These are phyloP conservation scores for Asarcornis scutulata DNA, from an alignment of 2,113 vertebrate species.

Conservation along the genomic window DNA sequence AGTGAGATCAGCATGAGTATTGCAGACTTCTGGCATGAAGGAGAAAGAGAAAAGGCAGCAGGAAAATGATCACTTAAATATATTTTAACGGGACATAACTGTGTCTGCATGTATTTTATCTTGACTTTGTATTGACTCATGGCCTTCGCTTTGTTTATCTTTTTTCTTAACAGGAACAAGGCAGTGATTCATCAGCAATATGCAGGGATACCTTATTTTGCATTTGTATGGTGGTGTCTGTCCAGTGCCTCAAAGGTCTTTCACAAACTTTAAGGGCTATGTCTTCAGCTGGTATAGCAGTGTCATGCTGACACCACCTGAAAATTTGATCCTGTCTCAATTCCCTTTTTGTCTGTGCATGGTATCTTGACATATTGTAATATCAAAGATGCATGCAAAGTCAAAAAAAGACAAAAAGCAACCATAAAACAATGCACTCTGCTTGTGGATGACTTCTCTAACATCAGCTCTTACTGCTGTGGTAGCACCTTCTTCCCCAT, in stretches of 20 bases:
- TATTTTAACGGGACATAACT: not conserved
- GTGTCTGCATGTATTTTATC: not conserved
- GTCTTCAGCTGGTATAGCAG: not conserved
- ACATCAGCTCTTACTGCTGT: not conserved
- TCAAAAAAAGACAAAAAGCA: not conserved
- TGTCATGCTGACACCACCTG: constrained; percentile 30
- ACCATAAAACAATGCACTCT: not conserved
- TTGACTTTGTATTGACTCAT: not conserved
- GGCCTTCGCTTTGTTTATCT: not conserved
- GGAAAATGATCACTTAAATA: not conserved
- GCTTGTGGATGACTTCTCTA: not conserved
- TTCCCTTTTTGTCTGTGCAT: not conserved
- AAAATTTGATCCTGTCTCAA: constrained; percentile 7
- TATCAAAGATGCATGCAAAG: not conserved
- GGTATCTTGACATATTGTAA: not conserved
- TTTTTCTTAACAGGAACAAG: constrained; percentile 18
- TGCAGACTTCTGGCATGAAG: not conserved
- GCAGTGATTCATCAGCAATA: constrained; percentile 14
- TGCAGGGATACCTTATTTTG: not conserved
- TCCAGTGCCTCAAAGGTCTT: constrained; percentile 3
- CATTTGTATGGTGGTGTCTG: constrained; percentile 21
- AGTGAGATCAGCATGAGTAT: not conserved
- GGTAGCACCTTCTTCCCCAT: not conserved
- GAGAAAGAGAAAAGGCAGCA: not conserved
- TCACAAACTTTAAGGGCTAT: not conserved